Conservation (phyloP, 2,797 vertebrate genomes). For the Lophotriccus pileatus region DNA sequence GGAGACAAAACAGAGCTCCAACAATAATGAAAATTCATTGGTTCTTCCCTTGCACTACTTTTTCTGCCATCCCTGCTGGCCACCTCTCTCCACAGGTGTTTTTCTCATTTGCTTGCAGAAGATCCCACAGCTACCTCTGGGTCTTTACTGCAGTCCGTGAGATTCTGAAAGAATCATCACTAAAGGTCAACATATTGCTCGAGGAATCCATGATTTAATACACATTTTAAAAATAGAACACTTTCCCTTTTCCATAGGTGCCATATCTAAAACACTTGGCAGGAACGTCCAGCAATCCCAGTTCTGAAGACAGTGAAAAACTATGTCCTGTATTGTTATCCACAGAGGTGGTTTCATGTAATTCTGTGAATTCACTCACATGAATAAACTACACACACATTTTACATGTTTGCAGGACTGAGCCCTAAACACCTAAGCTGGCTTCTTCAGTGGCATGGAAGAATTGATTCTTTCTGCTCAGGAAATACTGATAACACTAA, state of each 20-base stretch:
- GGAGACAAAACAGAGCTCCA: not conserved
- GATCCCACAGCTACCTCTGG: not conserved
- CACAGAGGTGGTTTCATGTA: not conserved
- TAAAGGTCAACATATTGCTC: not conserved
- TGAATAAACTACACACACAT: not conserved
- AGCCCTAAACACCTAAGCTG: not conserved
- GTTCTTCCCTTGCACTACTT: not conserved
- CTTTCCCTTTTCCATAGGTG: not conserved
- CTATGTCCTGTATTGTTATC: not conserved
- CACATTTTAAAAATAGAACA: not conserved
- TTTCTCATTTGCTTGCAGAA: not conserved
- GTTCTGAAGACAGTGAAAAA: not conserved
- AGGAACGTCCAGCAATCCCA: not conserved
- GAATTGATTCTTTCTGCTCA: not conserved
- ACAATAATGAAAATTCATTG: not conserved
- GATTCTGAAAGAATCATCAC: not conserved
- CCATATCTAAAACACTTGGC: not conserved
- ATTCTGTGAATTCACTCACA: not conserved
- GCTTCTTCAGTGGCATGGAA: not conserved
- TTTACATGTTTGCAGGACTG: not conserved
- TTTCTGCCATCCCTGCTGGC: not conserved
- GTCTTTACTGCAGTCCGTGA: not conserved
- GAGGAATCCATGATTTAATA: not conserved
- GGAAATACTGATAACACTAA: not conserved
- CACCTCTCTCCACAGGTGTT: not conserved